Evolutionary conservation across 2,113 vertebrate species (phyloP), one percentile per base, ranked within the genome.

Genomic region (Saguinus imperator): DNA sequence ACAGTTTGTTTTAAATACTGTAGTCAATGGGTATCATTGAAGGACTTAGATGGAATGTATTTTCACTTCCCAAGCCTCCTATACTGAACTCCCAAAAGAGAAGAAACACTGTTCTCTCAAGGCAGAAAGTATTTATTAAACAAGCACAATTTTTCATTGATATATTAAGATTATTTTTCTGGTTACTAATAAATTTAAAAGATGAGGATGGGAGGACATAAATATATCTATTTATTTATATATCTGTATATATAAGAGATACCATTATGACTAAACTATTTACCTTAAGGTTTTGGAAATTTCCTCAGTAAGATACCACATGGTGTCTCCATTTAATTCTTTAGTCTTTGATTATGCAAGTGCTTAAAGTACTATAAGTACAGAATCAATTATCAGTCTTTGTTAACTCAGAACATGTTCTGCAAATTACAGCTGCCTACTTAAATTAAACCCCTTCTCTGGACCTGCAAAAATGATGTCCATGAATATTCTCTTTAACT

Each of bases 401-500:
- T 89, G 73, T 95, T 95, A 95, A 81, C 75, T 92, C 18, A 27
- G 61, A 89, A 92, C 40, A 43, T 55, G 7, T 80, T 93, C 80
- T 77, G 90, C 75, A 95, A 96, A 97, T 95, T 96, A 96, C 16
- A 76, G 70, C 68, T 94, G 52, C n/a, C 21, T 92, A 57, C 70
- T 98, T 97, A 89, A 95, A 95, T 97, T 98, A 94, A 97, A 91
- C 32, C 43, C 43, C 82, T 32, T 96, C 90, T 87, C 50, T 50
- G 83, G 91, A 93, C 83, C n/a, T 84, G 14, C 18, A 70, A 84
- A 80, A 95, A 50, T 77, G 45, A 83, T 76, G 48, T 1, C 57
- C 75, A 40, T 87, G 48, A 87, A 97, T 89, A 94, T 75, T 96
- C 37, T 94, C 79, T 93, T 80, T 94, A 89, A 87, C 79, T 70